Base-by-base conservation (phyloP, 2,113 vertebrate species). In the Percopsis transmontana region DNA sequence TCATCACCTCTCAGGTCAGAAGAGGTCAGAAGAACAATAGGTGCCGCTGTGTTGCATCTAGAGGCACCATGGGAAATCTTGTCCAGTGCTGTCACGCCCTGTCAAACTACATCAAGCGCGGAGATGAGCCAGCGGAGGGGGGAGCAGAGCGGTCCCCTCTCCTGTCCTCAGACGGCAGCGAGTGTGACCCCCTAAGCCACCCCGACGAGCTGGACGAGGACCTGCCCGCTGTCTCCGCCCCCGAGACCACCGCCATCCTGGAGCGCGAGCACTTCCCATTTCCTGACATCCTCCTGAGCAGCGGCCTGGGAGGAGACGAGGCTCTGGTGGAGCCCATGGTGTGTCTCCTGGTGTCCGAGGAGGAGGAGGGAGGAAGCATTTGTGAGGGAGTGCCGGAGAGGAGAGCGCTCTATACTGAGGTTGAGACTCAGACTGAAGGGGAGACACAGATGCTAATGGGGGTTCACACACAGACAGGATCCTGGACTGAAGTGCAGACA, bases 211-310 rank as follows among this genome's bases (percentile, higher is more conserved):
- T n/a, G 10, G 85, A 87, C 52, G 81, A 87, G 0, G 65, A 85
- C 0, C 58, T 58, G 27, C 15, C 69, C 8, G 77, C 81, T 1
- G 20, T 69, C 40, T 82, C 76, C 39, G 41, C 66, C 1, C 59
- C 74, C 8, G 44, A 71, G 23, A 64, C 67, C 1, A 83, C 76
- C 61, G 64, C 57, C 0, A n/a, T 72, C 45, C 76, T 91, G 1
- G 81, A 91, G 39, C 87, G 81, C 3, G 86, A 84, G 59, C 83
- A 91, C 77, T 88, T 91, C 63, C 66, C 90, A 57, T 92, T 86
- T 62, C 91, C 91, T 13, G 91, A 91, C 66, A 90, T 92, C 59
- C 82, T 92, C 57, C 78, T 92, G 1, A 91, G 91, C 81, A 92
- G 90, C 70, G 89, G 76, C 73, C 68, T 74, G 1, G 77, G 72